Conservation (phyloP, 2,113 vertebrate species). For the Mormyrus lacerda region DNA sequence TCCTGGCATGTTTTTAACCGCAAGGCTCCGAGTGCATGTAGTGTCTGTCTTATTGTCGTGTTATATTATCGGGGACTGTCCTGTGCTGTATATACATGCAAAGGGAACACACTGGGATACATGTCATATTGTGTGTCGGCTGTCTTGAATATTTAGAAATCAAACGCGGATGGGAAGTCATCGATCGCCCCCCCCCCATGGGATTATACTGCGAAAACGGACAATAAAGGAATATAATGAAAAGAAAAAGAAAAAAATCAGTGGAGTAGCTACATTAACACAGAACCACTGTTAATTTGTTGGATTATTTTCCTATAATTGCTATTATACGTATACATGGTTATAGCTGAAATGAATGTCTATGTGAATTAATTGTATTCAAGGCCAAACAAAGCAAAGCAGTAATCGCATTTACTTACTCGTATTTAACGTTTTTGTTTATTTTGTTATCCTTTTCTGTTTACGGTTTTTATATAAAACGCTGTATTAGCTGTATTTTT, state of each 20-base stretch:
- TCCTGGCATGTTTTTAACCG: neutral
- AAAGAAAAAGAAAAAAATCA: neutral
- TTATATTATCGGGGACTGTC: neutral
- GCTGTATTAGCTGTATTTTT: neutral
- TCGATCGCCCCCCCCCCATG: neutral
- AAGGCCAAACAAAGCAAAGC: neutral
- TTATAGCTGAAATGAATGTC: neutral
- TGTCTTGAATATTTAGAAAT: constrained; percentile 4
- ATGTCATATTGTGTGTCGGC: neutral
- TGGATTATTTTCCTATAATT: neutral
- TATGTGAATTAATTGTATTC: neutral
- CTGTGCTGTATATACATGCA: neutral
- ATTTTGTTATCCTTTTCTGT: neutral
- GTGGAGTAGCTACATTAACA: neutral
- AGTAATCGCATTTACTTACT: neutral
- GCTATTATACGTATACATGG: neutral
- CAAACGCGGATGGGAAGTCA: neutral
- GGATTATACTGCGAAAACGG: neutral
- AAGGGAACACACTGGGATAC: neutral
- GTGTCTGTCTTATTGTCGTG: neutral
- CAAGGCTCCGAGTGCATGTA: neutral
- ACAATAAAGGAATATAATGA: neutral
- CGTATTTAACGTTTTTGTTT: neutral
- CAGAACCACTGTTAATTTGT: neutral
- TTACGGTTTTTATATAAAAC: neutral